A percentile compares a stretch with the other conserved stretches of the same genome.
Evolutionary conservation across 2,113 vertebrate species (phyloP).

Genomic region (Nothoprocta perdicaria): DNA sequence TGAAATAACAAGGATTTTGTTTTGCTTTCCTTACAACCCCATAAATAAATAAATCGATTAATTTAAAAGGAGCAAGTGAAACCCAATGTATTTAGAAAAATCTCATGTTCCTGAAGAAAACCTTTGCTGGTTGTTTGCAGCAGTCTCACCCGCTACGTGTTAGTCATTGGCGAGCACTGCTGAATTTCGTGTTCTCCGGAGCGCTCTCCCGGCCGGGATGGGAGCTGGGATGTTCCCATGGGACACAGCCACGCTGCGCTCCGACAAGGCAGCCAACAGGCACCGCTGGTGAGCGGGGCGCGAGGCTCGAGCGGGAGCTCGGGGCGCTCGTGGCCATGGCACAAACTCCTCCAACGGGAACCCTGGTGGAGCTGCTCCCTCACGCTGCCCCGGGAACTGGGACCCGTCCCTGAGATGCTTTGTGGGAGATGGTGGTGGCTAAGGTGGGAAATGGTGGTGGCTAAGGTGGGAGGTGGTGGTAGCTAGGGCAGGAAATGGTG

Average conservation of each 20-base stretch:
- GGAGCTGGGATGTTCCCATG: background rate
- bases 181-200: background rate
- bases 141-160: background rate
- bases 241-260: slow-evolving; percentile 6
- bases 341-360: background rate
- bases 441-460: no score
- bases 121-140: background rate
- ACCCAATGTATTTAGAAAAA: background rate
- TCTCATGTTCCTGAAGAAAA: background rate
- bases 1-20: background rate
- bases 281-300: background rate
- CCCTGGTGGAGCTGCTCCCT: background rate
- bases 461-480: no score
- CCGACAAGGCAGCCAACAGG: slow-evolving; percentile 16
- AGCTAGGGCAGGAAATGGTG: no score
- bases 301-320: background rate
- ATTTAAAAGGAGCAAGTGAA: background rate
- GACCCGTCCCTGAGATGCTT: background rate
- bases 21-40: background rate
- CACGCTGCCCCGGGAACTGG: background rate
- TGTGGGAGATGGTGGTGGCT: no score
- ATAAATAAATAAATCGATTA: background rate
- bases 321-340: fast-evolving
- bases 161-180: background rate
- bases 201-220: background rate